Evolutionary conservation across 2,888 invertebrate genomes (phyloP), one percentile per base, ranked within the genome.

Genomic region (Drosophila phalerata): DNA sequence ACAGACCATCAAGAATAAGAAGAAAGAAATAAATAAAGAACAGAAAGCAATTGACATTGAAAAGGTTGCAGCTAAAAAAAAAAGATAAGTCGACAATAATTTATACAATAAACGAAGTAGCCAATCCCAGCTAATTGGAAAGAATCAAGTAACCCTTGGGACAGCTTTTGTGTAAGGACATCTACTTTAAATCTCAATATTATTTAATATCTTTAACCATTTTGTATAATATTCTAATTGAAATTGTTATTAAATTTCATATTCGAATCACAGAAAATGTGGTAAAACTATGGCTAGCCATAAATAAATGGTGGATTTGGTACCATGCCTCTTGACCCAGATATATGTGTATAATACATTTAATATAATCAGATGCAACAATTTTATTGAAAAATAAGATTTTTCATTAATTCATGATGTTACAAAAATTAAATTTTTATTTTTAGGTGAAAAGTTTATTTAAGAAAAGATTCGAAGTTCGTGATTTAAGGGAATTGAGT

Each of bases 31-130:
- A 30, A 9, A 34, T 6, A 43, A 25, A 34, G 60, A 55, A 56
- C 47, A 64, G 58, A 61, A 69, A 68, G 62, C 80, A 72, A 80
- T 88, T 81, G 88, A 82, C 84, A 75, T 83, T 83, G 73, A 52
- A 76, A 80, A 83, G 88, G 84, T 78, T 73, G 51, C 22, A 34
- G 43, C 38, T 34, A 13, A 60, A 68, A 55, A 52, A 67, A 61
- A 57, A 58, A 52, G 63, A 66, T 56, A 71, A 68, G 61, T 71
- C 69, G 13, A 53, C 34, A 67, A 75, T 70, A 85, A 88, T 85
- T 85, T 85, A 78, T 85, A 66, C 73, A 69, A 49, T 53, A 25
- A 56, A 52, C 45, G 32, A 63, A 60, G 25, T 48, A 25, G 53
- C 62, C 37, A 55, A 62, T 42, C 77, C 49, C 65, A 61, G 58